Conservation (phyloP, 2,888 invertebrate genomes). For the Cybosia mesomella region DNA sequence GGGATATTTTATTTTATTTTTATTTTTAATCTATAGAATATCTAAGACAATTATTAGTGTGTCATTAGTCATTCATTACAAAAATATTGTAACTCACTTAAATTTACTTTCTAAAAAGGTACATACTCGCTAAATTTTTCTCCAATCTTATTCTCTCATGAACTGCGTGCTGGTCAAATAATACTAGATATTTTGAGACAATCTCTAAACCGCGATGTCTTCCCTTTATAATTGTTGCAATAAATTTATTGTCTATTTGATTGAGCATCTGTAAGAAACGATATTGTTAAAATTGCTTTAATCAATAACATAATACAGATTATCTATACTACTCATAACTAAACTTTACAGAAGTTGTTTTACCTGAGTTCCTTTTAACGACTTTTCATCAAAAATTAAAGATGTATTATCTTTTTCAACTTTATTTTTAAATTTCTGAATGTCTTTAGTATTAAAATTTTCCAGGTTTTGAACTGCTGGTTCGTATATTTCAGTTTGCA, state of each 20-base stretch:
- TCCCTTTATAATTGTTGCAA: slow-evolving; percentile 81
- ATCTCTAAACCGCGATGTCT: slow-evolving; percentile 58
- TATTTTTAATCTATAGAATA: not conserved
- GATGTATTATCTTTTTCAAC: slow-evolving; percentile 64
- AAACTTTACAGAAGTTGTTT: not conserved
- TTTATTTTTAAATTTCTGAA: slow-evolving; percentile 65
- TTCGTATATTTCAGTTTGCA: slow-evolving; percentile 77
- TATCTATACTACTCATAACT: not conserved
- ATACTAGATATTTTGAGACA: slow-evolving; percentile 83
- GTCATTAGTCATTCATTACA: no score
- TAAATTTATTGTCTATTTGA: slow-evolving; percentile 92
- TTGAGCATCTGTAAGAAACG: slow-evolving; percentile 86
- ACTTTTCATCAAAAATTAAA: slow-evolving; percentile 67
- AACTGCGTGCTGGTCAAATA: slow-evolving; percentile 96
- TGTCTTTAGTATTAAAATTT: slow-evolving; percentile 58
- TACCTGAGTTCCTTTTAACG: slow-evolving; percentile 70
- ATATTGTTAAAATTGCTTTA: not conserved
- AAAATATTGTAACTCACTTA: not conserved
- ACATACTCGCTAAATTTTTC: slow-evolving; percentile 87
- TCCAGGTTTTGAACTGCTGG: slow-evolving; percentile 64
- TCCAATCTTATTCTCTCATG: slow-evolving; percentile 94
- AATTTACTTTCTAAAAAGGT: not conserved
- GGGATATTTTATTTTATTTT: no score
- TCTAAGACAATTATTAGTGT: no score
- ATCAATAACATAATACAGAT: not conserved